Base-by-base conservation (phyloP, 35 echinoderm and acorn worm species). In the Acanthaster planci region DNA sequence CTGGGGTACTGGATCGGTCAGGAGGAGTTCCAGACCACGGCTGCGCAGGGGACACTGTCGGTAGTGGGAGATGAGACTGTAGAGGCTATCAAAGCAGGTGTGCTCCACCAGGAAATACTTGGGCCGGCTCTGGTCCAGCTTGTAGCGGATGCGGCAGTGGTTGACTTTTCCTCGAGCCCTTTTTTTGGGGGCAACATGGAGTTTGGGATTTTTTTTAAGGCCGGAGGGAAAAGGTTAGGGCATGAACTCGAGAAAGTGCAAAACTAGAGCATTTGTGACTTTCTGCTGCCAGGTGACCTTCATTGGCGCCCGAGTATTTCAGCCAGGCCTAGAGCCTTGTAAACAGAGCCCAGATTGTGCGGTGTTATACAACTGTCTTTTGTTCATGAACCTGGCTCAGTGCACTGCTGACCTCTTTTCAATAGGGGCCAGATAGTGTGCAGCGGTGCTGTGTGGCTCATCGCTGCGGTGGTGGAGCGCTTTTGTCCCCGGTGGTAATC, bases 101-200 rank as follows among this genome's bases (percentile, higher is more conserved):
- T 99, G 86, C 79, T 99, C 96, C 85, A 99, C 92, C 77, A 99
- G 67, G 86, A 89, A 99, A 82, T 99, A 99, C 86, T 99, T 99
- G 50, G 96, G 84, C 40, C 91, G 92, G 38, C 96, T 92, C 80
- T 89, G 84, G 34, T 99, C 96, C 56, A 94, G 83, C 58, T 89
- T 94, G 91, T 92, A 99, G 86, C 93, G 93, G 89, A 99, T 99
- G 29, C 96, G 88, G 68, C 96, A 99, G 79, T 99, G 96, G 89
- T 99, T 99, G 38, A 90, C 92, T 47, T 90, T 90, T 27, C 89
- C 89, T 80, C 80, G 76, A 29, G 96, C 96, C 96, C 96, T 99
- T 89, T n/a, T n/a, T n/a, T n/a, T n/a, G n/a, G n/a, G 78, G 19
- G 38, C 76, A 42, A 68, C n/a, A 39, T 47, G 35, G 50, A 31